Evolutionary conservation across 2,113 vertebrate genomes (phyloP), one percentile per base, ranked within the genome.

Genomic region (Protomyctophum bolini): DNA sequence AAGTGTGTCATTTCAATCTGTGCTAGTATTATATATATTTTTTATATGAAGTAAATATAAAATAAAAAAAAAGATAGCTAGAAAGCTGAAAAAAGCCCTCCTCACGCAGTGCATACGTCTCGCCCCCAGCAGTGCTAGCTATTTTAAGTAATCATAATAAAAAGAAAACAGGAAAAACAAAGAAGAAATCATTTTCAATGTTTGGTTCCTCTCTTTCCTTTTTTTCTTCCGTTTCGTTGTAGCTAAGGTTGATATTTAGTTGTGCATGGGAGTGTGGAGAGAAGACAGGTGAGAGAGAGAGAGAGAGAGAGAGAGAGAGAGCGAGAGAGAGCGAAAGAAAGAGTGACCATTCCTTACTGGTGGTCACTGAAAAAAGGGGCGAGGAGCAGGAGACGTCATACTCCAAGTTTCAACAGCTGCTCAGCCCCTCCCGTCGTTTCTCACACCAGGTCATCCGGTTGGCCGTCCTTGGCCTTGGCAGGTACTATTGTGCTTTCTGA

Each of bases 401-500:
- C 72, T 61, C 73, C 55, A 33, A 33, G 33, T 33, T 33, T 33
- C 33, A 4, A 33, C 33, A 6, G 33, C 33, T 41, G 41, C 54
- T 3, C n/a, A 8, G 48, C 45, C 33, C 68, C 65, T 33, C 72
- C 65, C 41, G 29, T 7, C 47, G 21, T 12, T 33, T 82, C 80
- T 94, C 93, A 98, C 74, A 95, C 94, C 81, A 95, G 94, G 88
- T 96, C 95, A 57, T 87, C 95, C 82, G 60, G 94, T 82, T 88
- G 95, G 93, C 90, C 89, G 58, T 87, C 96, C 95, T 92, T 96
- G 91, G 91, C 93, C 87, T 95, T 95, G 91, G 93, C 83, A 86
- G 95, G 92, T 87, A 94, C 93, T 90, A 92, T 93, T 93, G 96
- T 96, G 95, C 95, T 95, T 94, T 96, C 93, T 71, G 92, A 85